phyloP scores from a whole-genome alignment of 2,113 vertebrate genomes.

The Lophura nycthemera region DNA sequence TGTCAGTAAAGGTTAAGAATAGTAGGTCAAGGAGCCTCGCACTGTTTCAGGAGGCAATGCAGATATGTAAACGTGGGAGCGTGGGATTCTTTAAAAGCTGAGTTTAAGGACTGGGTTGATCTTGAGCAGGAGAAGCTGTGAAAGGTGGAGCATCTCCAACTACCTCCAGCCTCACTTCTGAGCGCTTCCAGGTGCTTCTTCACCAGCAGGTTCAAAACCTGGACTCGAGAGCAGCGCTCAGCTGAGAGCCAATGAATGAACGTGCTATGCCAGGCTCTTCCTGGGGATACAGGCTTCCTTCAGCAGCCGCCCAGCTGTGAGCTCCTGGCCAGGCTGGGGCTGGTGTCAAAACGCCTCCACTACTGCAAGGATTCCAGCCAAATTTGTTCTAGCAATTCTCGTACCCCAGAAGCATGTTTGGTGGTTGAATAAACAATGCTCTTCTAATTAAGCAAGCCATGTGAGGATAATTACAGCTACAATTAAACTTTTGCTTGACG shows the following conservation, averaged over 20 bases:
- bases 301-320: neutral
- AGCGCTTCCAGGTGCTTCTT: neutral
- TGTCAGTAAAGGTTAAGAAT: constrained; percentile 72
- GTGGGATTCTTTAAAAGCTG: neutral
- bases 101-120: neutral
- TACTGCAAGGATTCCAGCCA: constrained; percentile 11
- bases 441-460: constrained; percentile 54
- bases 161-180: neutral
- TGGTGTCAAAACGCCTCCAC: neutral
- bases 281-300: neutral
- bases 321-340: neutral
- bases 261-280: neutral
- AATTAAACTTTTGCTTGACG: constrained; percentile 46
- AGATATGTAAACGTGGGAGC: constrained; percentile 23
- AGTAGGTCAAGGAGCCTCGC: constrained; percentile 76
- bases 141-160: neutral
- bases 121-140: neutral
- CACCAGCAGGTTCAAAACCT: neutral
- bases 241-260: neutral
- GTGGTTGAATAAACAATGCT: constrained; percentile 37
- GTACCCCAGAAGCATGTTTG: constrained; percentile 24
- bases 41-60: neutral
- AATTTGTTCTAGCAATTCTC: constrained; percentile 48
- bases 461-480: constrained; percentile 34
- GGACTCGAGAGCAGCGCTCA: neutral